Evolutionary conservation across 1,140 invertebrate genomes (phyloP).

Genomic region (Drosophila micromelanica): DNA sequence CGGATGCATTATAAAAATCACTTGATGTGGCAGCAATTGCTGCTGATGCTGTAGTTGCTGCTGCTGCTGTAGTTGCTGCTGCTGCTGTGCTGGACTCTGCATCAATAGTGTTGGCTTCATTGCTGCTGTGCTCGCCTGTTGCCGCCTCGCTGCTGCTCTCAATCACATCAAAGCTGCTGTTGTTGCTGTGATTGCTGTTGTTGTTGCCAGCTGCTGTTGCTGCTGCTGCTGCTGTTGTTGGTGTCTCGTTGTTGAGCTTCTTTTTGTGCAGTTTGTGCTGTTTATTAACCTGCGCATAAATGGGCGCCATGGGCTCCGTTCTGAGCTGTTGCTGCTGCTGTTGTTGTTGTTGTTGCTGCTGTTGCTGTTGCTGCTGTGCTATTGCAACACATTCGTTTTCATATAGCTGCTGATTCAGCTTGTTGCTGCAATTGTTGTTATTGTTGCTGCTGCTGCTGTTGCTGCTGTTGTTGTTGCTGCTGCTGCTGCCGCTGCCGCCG

Average conservation of each 20-base stretch:
- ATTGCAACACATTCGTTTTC: slow-evolving; percentile 75
- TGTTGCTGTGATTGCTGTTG: slow-evolving; percentile 38
- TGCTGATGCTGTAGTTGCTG: slow-evolving; percentile 21
- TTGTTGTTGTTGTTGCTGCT: slow-evolving; percentile 29
- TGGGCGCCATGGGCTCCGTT: slow-evolving; percentile 50
- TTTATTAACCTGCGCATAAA: slow-evolving; percentile 83
- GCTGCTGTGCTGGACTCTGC: slow-evolving; percentile 31
- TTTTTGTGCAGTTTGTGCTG: slow-evolving; percentile 78
- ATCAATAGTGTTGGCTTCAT: slow-evolving; percentile 11
- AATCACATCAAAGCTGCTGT: slow-evolving; percentile 33
- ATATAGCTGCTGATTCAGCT: slow-evolving; percentile 58
- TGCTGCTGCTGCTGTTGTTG: slow-evolving; percentile 28
- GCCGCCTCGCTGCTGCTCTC: slow-evolving; percentile 21
- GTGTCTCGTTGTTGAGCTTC: slow-evolving; percentile 41
- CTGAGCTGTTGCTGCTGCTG: slow-evolving; percentile 29
- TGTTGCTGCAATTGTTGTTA: slow-evolving; percentile 28
- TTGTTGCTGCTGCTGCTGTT: slow-evolving; percentile 17
- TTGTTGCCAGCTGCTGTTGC: slow-evolving; percentile 34
- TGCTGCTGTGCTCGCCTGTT: slow-evolving; percentile 18
- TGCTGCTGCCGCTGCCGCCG: slow-evolving; percentile 32
- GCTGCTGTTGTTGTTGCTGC: slow-evolving; percentile 24
- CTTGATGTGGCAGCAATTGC: slow-evolving; percentile 29
- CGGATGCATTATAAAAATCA: slow-evolving; percentile 58
- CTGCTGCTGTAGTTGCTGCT: slow-evolving; percentile 17
- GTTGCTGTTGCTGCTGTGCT: slow-evolving; percentile 55